Evolutionary conservation across 1,140 invertebrate species (phyloP).

Genomic region (Plectrocnemia conspersa): DNA sequence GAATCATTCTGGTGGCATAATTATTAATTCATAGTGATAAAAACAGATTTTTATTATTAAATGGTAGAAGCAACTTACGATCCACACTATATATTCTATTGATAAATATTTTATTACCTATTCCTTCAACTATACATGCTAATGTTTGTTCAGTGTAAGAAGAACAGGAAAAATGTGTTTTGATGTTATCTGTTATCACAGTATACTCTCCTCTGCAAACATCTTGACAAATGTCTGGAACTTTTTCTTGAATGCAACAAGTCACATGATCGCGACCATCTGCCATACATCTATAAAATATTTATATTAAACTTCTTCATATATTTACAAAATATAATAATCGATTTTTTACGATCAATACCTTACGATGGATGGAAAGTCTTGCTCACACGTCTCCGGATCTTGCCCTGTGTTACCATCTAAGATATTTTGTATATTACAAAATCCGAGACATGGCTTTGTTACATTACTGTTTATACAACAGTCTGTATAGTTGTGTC

Average conservation of each 20-base stretch:
- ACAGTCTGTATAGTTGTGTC: constrained; percentile 68
- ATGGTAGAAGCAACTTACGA: too few relatives aligned
- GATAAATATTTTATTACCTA: constrained; percentile 56
- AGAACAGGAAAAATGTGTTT: constrained; percentile 78
- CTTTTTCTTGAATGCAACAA: constrained; percentile 72
- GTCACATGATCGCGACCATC: constrained; percentile 80
- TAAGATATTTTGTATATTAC: constrained; percentile 73
- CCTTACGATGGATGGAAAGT: constrained; percentile 71
- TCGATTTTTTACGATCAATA: constrained; percentile 25
- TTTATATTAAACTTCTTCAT: constrained; percentile 4
- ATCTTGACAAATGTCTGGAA: constrained; percentile 79
- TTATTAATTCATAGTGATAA: too few relatives aligned
- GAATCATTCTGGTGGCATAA: too few relatives aligned
- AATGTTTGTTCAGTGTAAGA: constrained; percentile 74
- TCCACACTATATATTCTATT: too few relatives aligned
- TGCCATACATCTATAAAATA: constrained; percentile 55
- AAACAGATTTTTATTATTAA: too few relatives aligned
- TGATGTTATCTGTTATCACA: constrained; percentile 75
- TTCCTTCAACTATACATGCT: constrained; percentile 74
- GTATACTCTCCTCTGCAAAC: constrained; percentile 82
- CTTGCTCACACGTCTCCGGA: constrained; percentile 70
- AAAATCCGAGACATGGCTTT: constrained; percentile 68
- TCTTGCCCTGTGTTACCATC: constrained; percentile 72
- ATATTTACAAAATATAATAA: neutral
- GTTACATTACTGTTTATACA: constrained; percentile 65